Evolutionary conservation across 2,888 invertebrate genomes (phyloP), one percentile per base, ranked within the genome.

Genomic region (Priocnemis perturbator): DNA sequence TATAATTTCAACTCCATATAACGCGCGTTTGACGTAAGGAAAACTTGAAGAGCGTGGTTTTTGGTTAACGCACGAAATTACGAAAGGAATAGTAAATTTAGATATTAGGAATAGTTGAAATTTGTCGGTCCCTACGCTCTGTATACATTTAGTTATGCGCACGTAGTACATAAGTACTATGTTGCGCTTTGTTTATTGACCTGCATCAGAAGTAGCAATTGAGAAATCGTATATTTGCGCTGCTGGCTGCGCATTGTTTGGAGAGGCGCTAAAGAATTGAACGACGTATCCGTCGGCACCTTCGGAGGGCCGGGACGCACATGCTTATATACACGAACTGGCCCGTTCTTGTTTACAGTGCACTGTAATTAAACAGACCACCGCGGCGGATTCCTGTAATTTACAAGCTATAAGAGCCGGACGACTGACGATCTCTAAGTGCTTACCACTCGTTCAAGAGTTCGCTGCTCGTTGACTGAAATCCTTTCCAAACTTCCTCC

Each of bases 301-400:
- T 47, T n/a, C 14, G 26, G 20, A 60, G 60, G 45, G 26, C 52
- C 37, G 23, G 26, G 30, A 15, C 20, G 58, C 56, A 50, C 50
- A 58, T 82, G 74, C 81, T 82, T 79, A 78, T 26, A 71, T 57
- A n/a, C n/a, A n/a, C n/a, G n/a, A 57, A 68, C 53, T 26, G 62
- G 17, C 55, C 37, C 45, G 23, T 63, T 71, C 60, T 71, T 82
- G 75, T 81, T 81, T 81, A 77, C 44, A 58, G 71, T 69, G 23
- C 17, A 64, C 37, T 14, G 58, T 71, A 74, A 83, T 83, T 77
- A 81, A 79, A 83, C 79, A 82, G 77, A 81, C 72, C 72, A 60
- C 78, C 73, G 53, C 58, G 71, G 67, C 62, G 59, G 60, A 64
- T 57, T 60, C 58, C 58, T 58, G n/a, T 44, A 64, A 81, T 77